Base-by-base conservation (phyloP, 2,888 invertebrate species). In the Mythimna impura region DNA sequence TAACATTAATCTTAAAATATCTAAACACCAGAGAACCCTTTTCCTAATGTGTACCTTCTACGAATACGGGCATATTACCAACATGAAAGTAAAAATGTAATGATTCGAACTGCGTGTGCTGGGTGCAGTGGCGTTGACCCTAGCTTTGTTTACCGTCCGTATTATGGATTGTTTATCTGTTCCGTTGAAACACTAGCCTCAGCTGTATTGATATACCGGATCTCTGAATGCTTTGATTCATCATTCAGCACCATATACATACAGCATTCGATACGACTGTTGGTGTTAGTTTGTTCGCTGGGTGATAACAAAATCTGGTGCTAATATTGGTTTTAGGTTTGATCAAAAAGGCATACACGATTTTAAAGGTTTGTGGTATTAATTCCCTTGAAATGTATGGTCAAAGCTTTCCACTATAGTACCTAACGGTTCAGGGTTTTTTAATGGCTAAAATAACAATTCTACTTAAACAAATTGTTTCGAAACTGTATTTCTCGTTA, bases 131-230 rank as follows among this genome's bases (percentile, higher is more conserved):
- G 83, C 94, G 92, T 92, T 94, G 94, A 94, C 93, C 94, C 90
- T 87, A 75, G 85, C 90, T 90, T 91, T 94, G 93, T 94, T 93
- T 94, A 92, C 92, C 88, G 88, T 88, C 91, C 91, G 90, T 85
- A 87, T 83, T 85, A 81, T 78, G 80, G 71, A 71, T 76, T 88
- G 85, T 89, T 87, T 89, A 87, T 89, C 84, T 85, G 80, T 82
- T 76, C 83, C 85, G 87, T 89, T 86, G 85, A 87, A 90, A 88
- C 89, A 88, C 88, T 86, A 88, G 85, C 84, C 86, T 83, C 90
- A 88, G 84, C 86, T 88, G 89, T 87, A 86, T 88, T 87, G 86
- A 89, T 87, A 88, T 84, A 86, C 47, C 84, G 80, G 76, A 80
- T 88, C 86, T 78, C 62, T 73, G 60, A 75, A 83, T 77, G 77